A percentile compares a stretch with the other conserved stretches of the same genome.
Conservation (phyloP, 1,140 invertebrate species). For the Bombyx mandarina region DNA sequence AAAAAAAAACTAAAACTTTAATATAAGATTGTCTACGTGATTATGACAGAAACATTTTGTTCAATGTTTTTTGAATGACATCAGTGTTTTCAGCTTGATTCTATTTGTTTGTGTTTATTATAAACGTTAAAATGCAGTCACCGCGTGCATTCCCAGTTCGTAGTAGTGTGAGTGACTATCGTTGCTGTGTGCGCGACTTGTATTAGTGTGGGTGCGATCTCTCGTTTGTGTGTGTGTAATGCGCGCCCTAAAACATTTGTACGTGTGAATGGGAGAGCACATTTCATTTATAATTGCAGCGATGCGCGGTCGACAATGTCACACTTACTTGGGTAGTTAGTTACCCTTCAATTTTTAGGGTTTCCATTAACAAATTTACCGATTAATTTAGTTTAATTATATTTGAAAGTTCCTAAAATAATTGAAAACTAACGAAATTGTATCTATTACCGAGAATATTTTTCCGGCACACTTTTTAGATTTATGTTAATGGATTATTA, state of each 20-base stretch:
- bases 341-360: constrained; percentile 34
- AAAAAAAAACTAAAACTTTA: constrained; percentile 21
- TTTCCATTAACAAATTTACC: constrained; percentile 5
- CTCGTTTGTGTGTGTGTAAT: constrained; percentile 40
- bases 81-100: too few species aligned
- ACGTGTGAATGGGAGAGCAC: constrained; percentile 68
- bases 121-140: constrained; percentile 68
- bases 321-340: constrained; percentile 34
- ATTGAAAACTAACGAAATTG: background rate
- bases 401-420: background rate
- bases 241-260: constrained; percentile 58
- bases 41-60: too few species aligned
- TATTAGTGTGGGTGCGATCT: constrained; percentile 37
- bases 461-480: background rate
- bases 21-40: too few species aligned
- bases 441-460: background rate
- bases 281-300: constrained; percentile 70
- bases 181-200: constrained; percentile 33
- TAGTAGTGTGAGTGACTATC: constrained; percentile 37
- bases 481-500: constrained; percentile 24
- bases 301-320: constrained; percentile 59
- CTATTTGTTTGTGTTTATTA: constrained; percentile 69
- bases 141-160: constrained; percentile 64
- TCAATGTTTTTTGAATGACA: too few species aligned
- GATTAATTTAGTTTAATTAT: background rate